These are phyloP conservation scores for Philereme transversata DNA, from an alignment of 2,888 invertebrate species.

Conservation along the genomic window DNA sequence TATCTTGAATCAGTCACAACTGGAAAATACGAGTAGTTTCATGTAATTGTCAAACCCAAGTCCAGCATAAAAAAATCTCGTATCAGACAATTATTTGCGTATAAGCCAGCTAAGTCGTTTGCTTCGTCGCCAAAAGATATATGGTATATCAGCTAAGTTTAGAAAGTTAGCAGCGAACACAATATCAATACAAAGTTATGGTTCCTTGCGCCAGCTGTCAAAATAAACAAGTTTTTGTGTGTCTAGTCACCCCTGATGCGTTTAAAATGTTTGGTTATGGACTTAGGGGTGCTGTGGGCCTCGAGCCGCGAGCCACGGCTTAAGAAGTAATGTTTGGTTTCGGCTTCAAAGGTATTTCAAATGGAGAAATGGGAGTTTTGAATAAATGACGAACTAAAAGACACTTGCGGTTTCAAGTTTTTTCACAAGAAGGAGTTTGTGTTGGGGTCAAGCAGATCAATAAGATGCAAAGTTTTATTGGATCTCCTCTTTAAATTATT, in stretches of 20 bases:
- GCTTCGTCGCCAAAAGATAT: no score
- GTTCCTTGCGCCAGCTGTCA: slow-evolving; percentile 23
- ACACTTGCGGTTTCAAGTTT: background rate
- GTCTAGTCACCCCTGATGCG: slow-evolving; percentile 41
- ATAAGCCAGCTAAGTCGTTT: no score
- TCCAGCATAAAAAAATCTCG: no score
- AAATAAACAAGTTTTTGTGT: slow-evolving; percentile 37
- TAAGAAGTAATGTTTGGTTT: slow-evolving; percentile 28
- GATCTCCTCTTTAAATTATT: no score
- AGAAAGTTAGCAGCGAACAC: no score
- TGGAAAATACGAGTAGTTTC: no score
- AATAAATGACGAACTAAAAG: background rate
- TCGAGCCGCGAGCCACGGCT: slow-evolving; percentile 8
- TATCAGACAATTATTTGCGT: no score
- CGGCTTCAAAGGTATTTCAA: slow-evolving; percentile 29
- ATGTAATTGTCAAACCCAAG: no score
- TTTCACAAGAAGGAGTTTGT: background rate
- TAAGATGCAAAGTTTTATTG: no score
- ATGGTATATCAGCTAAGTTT: no score
- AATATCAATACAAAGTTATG: no score
- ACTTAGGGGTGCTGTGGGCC: slow-evolving; percentile 30
- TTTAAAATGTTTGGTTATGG: slow-evolving; percentile 50
- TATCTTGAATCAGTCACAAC: no score
- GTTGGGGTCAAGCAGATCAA: background rate
- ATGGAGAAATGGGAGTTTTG: slow-evolving; percentile 4